Conservation (phyloP, 2,888 invertebrate genomes). For the Aplocera efformata region DNA sequence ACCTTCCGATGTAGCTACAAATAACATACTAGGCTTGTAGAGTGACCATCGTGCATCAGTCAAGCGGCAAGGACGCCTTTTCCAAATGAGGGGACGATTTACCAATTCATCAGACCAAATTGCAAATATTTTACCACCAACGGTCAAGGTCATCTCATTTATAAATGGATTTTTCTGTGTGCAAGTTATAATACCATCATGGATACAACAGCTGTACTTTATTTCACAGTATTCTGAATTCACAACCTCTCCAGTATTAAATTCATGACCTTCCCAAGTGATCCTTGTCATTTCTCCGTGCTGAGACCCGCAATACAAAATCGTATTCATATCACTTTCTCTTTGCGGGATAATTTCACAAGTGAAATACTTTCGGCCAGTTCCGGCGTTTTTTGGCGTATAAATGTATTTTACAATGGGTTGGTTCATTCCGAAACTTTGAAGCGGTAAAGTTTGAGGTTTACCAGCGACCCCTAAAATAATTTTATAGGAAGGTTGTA, state of each 20-base stretch:
- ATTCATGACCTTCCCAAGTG: constrained; percentile 85
- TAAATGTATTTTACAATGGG: constrained; percentile 56
- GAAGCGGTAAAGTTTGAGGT: constrained; percentile 60
- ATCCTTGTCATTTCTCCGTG: constrained; percentile 68
- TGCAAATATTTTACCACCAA: constrained; percentile 87
- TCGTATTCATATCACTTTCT: constrained; percentile 49
- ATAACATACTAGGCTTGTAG: constrained; percentile 86
- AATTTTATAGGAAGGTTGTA: constrained; percentile 83
- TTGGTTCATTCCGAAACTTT: constrained; percentile 61
- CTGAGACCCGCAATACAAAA: constrained; percentile 61
- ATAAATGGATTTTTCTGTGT: constrained; percentile 82
- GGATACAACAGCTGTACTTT: constrained; percentile 75
- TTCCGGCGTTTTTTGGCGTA: constrained; percentile 45
- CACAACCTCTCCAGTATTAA: constrained; percentile 81
- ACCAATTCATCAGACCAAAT: constrained; percentile 86
- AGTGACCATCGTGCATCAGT: constrained; percentile 88
- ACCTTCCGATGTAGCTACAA: constrained; percentile 86
- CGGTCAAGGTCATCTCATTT: constrained; percentile 82
- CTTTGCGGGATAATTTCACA: constrained; percentile 51
- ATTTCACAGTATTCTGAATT: constrained; percentile 80
- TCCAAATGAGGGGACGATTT: constrained; percentile 84
- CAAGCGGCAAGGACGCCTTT: constrained; percentile 78
- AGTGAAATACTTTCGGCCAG: constrained; percentile 64
- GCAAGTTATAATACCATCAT: constrained; percentile 85
- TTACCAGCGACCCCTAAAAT: constrained; percentile 67